Conservation (phyloP, 1,140 invertebrate species). For the Thaumatotibia leucotreta region DNA sequence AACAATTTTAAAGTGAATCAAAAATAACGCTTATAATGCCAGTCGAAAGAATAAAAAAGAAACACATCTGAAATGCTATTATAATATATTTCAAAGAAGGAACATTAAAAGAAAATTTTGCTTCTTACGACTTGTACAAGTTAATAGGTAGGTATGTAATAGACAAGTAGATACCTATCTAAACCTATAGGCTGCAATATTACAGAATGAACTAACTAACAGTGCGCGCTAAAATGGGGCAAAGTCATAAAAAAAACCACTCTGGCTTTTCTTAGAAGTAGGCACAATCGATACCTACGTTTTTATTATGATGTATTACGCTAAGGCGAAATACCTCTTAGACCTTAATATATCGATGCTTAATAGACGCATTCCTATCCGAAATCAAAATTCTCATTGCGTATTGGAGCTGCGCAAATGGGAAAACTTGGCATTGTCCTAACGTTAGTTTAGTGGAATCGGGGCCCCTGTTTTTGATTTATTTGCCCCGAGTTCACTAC, state of each 20-base stretch:
- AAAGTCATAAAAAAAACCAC: neutral
- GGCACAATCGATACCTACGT: neutral
- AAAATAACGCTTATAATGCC: too few relatives aligned
- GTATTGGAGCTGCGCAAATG: neutral
- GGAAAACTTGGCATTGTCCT: conserved; percentile 7
- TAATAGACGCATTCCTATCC: neutral
- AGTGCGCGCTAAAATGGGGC: neutral
- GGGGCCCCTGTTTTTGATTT: neutral
- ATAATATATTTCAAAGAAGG: too few relatives aligned
- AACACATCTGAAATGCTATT: too few relatives aligned
- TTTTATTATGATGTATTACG: neutral
- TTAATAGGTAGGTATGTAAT: too few relatives aligned
- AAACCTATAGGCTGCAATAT: neutral
- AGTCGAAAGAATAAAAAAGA: too few relatives aligned
- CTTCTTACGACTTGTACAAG: too few relatives aligned
- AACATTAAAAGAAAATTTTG: too few relatives aligned
- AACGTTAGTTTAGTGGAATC: conserved; percentile 4
- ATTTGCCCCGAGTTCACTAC: neutral
- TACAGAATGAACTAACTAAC: neutral
- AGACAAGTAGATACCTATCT: too few relatives aligned
- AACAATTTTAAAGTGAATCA: too few relatives aligned
- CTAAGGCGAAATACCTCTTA: neutral
- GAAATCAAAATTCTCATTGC: conserved; percentile 5
- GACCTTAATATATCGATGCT: neutral
- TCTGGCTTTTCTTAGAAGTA: neutral